Evolutionary conservation across 2,888 invertebrate genomes (phyloP), one percentile per base, ranked within the genome.

Genomic region (Drosophila prostipennis): DNA sequence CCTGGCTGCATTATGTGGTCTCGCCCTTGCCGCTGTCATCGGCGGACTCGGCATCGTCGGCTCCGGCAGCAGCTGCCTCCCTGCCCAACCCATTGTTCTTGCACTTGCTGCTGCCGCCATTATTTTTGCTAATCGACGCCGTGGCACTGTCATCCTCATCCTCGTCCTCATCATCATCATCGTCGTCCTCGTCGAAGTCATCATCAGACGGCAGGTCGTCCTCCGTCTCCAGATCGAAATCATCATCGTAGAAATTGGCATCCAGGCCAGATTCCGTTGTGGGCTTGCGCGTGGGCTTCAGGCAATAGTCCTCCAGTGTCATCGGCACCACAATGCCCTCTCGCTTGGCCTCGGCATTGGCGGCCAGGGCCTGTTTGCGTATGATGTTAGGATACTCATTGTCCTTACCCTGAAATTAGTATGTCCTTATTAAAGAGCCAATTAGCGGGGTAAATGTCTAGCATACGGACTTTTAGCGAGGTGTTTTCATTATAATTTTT

Each of bases 361-460:
- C 98, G 23, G 97, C 97, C 91, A 97, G 95, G 14, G 99, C 99
- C 94, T 99, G 99, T 93, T 98, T 99, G 91, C 99, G 99, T 91
- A 75, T 99, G 89, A 99, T 99, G 93, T 98, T 98, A 93, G 98
- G 99, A 93, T 99, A 99, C 93, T 99, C 99, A 93, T 98, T 98
- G 93, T 99, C 98, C 93, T 96, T 96, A 78, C 98, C 98, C 94
- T 91, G 45, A 10, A 53, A 43, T 37, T 45, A 58, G 68, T 36
- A 54, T 6, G 54, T 45, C 54, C 54, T 64, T 64, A 64, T 64
- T 67, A 45, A 43, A 34, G 23, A 45, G 43, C 37, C n/a, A 65
- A 53, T 5, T 2, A 11, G 26, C 2, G 34, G 34, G 10, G 46
- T 65, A 56, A 46, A 64, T 64, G 10, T 36, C 42, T 51, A 48